phyloP scores from a whole-genome alignment of 23 tunicate species.

The Styela plicata region DNA sequence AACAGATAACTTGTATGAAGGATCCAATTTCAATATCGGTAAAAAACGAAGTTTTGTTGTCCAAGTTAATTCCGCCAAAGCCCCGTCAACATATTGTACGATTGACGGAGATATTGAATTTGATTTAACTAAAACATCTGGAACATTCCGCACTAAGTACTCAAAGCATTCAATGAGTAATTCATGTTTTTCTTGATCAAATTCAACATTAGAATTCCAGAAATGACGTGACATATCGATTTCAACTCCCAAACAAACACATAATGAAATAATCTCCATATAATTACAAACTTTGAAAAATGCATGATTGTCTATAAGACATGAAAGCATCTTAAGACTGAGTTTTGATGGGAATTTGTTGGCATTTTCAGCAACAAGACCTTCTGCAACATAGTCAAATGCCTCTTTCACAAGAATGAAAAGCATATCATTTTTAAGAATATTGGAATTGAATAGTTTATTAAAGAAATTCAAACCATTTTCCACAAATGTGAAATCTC shows the following conservation, averaged over 20 bases:
- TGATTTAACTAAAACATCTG: not conserved
- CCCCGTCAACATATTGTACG: not conserved
- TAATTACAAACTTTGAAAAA: not conserved
- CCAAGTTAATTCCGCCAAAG: conserved; percentile 11
- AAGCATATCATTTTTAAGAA: not conserved
- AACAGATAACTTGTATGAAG: not conserved
- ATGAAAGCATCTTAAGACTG: not conserved
- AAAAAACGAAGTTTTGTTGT: conserved; percentile 15
- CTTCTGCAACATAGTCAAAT: not conserved
- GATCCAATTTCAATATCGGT: not conserved
- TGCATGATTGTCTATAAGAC: not conserved
- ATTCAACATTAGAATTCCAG: not conserved
- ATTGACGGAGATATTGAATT: not conserved
- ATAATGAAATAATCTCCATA: not conserved
- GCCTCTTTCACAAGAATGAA: not conserved
- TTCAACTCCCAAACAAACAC: not conserved
- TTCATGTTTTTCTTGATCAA: not conserved
- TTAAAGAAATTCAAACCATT: conserved; percentile 6
- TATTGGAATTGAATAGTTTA: not conserved
- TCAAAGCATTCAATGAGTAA: conserved; percentile 22
- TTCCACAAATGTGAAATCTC: not conserved
- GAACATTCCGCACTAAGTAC: not conserved
- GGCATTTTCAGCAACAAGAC: not conserved
- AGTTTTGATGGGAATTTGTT: not conserved
- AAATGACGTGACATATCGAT: not conserved